phyloP scores from a whole-genome alignment of 2,888 invertebrate genomes.

The Phalera bucephala region DNA sequence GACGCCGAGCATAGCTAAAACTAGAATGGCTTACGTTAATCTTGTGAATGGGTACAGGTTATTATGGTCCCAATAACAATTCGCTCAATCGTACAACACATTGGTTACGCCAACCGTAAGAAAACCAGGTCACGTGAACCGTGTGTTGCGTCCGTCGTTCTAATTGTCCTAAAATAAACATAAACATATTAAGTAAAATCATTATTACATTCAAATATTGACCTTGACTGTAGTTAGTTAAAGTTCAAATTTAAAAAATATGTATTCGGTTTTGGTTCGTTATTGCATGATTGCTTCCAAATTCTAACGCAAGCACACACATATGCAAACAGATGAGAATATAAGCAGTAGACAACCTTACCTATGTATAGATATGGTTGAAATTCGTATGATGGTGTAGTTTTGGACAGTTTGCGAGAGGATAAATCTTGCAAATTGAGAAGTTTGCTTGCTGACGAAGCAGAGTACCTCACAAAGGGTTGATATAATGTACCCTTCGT shows the following conservation, averaged over 20 bases:
- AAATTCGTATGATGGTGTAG: conserved; percentile 4
- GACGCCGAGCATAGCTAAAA: no score
- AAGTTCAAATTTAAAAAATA: conserved; percentile 19
- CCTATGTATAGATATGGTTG: no score
- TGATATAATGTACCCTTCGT: conserved; percentile 23
- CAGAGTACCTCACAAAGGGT: conserved; percentile 20
- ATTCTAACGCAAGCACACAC: no score
- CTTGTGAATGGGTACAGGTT: no score
- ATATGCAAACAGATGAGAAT: no score
- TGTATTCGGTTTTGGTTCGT: no score
- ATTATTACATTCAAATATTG: no score
- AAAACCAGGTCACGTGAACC: conserved; percentile 33
- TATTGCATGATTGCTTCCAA: no score
- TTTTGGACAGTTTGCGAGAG: conserved; percentile 19
- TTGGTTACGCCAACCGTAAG: conserved; percentile 28
- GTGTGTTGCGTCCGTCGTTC: conserved; percentile 15
- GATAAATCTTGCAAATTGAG: conserved; percentile 38
- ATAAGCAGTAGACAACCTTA: no score
- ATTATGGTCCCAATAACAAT: no score
- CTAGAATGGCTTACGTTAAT: no score
- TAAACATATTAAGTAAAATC: conserved; percentile 5
- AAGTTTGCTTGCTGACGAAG: conserved; percentile 25
- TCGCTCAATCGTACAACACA: conserved; percentile 9
- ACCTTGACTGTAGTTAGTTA: no score
- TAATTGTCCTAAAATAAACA: conserved; percentile 27